These are phyloP conservation scores for Thermophis baileyi DNA, from an alignment of 2,113 vertebrate genomes.

Conservation along the genomic window DNA sequence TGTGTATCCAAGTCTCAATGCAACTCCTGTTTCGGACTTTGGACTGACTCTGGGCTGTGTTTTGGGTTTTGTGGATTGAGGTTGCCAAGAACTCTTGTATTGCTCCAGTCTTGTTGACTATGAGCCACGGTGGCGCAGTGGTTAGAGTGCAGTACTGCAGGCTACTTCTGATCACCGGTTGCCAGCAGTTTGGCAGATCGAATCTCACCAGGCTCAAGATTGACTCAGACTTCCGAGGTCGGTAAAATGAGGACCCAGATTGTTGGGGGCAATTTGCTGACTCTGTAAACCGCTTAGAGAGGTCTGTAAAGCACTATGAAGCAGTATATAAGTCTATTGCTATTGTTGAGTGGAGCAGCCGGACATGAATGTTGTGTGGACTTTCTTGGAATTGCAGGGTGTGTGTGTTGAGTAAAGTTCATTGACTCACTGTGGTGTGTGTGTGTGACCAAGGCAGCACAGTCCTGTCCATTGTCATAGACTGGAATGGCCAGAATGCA, in stretches of 20 bases:
- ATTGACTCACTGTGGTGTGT: neutral
- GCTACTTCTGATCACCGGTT: too few relatives aligned
- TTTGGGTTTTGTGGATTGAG: neutral
- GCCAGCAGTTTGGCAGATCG: too few relatives aligned
- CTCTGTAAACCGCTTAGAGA: too few relatives aligned
- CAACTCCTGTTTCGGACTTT: neutral
- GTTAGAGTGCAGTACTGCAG: too few relatives aligned
- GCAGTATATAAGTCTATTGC: too few relatives aligned
- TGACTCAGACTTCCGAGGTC: too few relatives aligned
- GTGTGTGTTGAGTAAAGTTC: neutral
- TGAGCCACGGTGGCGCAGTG: too few relatives aligned
- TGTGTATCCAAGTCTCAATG: neutral
- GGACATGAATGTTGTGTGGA: neutral
- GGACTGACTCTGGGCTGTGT: neutral
- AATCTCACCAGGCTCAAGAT: too few relatives aligned
- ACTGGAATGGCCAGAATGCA: neutral
- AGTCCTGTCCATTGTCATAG: neutral
- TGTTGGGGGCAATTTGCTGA: too few relatives aligned
- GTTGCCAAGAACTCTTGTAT: neutral
- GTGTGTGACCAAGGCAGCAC: neutral
- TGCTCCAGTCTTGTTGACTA: too few relatives aligned
- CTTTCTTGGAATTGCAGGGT: neutral
- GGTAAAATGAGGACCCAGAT: too few relatives aligned
- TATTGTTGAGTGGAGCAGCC: neutral
- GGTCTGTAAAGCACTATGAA: too few relatives aligned